Percentiles rank a stretch among this genome's conserved stretches.
phyloP scores from a whole-genome alignment of 2,888 invertebrate species.

The Labia minor region DNA sequence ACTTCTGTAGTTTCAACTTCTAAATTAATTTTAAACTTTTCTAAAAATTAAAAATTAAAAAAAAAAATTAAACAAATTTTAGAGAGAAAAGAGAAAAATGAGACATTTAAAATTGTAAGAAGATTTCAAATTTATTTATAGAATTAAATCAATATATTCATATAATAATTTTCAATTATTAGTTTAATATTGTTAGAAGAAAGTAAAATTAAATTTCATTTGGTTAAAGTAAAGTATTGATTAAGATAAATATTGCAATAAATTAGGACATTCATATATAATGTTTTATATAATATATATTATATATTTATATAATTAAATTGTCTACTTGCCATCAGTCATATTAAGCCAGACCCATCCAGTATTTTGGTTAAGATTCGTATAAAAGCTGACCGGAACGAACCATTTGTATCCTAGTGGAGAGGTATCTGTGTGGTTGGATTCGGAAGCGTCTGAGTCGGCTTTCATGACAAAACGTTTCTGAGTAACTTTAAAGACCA shows the following conservation, averaged over 20 bases:
- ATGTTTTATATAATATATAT: no score
- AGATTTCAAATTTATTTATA: no score
- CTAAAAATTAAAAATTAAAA: constrained; percentile 33
- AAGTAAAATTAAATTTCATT: no score
- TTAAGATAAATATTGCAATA: no score
- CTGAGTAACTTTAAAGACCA: constrained; percentile 46
- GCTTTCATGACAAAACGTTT: constrained; percentile 27
- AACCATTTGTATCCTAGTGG: constrained; percentile 59
- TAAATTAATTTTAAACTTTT: constrained; percentile 42
- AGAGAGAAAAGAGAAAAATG: background rate
- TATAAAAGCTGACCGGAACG: constrained; percentile 65
- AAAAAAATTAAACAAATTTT: background rate
- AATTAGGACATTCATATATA: no score
- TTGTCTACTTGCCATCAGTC: constrained; percentile 54
- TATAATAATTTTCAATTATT: no score
- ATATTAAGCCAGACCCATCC: constrained; percentile 69
- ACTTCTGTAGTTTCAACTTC: constrained; percentile 38
- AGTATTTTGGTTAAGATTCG: constrained; percentile 48
- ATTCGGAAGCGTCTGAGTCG: constrained; percentile 26
- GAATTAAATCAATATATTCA: no score
- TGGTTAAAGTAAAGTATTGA: no score
- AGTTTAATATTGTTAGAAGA: no score
- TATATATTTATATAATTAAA: no score
- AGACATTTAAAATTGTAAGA: background rate
- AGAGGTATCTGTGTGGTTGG: constrained; percentile 35